Evolutionary conservation across 2,888 invertebrate species (phyloP).

Genomic region (Cartodere bifasciata): DNA sequence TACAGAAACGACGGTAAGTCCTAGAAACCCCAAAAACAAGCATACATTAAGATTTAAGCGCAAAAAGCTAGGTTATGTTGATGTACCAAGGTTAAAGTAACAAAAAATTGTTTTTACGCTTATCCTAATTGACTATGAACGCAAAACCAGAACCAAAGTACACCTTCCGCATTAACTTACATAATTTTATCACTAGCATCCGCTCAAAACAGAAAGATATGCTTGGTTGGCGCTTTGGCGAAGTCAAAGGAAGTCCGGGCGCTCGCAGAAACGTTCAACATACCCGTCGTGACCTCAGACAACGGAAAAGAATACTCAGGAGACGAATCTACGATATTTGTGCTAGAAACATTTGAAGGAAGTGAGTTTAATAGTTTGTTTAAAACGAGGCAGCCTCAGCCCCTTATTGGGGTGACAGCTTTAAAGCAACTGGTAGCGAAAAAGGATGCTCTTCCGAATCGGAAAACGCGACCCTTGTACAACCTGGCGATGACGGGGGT

Average conservation of each 20-base stretch:
- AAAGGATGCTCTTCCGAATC: slow-evolving; percentile 57
- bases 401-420: slow-evolving; percentile 72
- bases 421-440: slow-evolving; percentile 61
- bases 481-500: slow-evolving; percentile 80
- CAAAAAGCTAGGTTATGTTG: slow-evolving; percentile 24
- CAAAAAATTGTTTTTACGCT: slow-evolving; percentile 7
- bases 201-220: slow-evolving; percentile 45
- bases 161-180: neutral
- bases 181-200: slow-evolving; percentile 24
- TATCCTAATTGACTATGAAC: slow-evolving; percentile 5
- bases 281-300: slow-evolving; percentile 49
- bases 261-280: slow-evolving; percentile 48
- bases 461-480: slow-evolving; percentile 70
- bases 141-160: neutral
- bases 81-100: slow-evolving; percentile 20
- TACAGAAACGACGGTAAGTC: slow-evolving; percentile 29
- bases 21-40: neutral
- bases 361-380: slow-evolving; percentile 56
- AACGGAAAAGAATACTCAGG: slow-evolving; percentile 47
- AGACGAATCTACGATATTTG: slow-evolving; percentile 54
- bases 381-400: slow-evolving; percentile 46
- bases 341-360: slow-evolving; percentile 62
- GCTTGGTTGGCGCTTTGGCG: slow-evolving; percentile 46
- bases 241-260: slow-evolving; percentile 40
- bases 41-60: slow-evolving; percentile 9